Percentiles rank a stretch among this genome's conserved stretches.
Evolutionary conservation across 2,113 vertebrate species (phyloP).

Genomic region (Coptodon rendalli): DNA sequence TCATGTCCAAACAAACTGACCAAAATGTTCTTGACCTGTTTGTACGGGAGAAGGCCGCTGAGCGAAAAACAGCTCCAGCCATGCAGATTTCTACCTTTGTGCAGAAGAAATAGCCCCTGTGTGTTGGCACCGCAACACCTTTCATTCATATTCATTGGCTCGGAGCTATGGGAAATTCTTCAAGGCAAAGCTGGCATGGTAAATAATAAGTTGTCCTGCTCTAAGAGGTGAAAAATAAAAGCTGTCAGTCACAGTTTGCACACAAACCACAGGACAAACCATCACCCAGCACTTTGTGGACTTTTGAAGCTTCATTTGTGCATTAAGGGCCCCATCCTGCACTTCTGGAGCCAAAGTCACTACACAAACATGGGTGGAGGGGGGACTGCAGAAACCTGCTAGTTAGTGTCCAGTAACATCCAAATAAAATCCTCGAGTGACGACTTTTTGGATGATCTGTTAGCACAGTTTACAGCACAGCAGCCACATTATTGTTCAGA

Average conservation of each 20-base stretch:
- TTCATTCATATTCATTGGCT: not conserved
- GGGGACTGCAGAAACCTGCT: accelerated
- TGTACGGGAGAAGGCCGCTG: not conserved
- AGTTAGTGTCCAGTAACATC: not conserved
- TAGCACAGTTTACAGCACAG: not conserved
- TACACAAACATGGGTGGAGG: not conserved
- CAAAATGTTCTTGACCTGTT: not conserved
- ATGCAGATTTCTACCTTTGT: not conserved
- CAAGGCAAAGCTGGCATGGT: not conserved
- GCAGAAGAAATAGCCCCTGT: not conserved
- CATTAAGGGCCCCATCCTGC: not conserved
- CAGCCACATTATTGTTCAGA: not conserved
- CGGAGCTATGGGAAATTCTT: not conserved
- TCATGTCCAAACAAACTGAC: not conserved
- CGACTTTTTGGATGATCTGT: not conserved
- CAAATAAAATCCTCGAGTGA: not conserved
- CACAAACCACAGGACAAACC: not conserved
- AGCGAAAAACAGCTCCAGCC: not conserved
- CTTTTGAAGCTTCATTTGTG: not conserved
- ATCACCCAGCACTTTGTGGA: not conserved
- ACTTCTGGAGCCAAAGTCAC: not conserved
- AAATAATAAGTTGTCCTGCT: not conserved
- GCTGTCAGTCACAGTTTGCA: not conserved
- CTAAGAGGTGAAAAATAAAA: not conserved
- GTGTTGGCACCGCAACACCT: not conserved